These are phyloP conservation scores for Trichopoda pennipes DNA, from an alignment of 2,888 invertebrate genomes.

Conservation along the genomic window DNA sequence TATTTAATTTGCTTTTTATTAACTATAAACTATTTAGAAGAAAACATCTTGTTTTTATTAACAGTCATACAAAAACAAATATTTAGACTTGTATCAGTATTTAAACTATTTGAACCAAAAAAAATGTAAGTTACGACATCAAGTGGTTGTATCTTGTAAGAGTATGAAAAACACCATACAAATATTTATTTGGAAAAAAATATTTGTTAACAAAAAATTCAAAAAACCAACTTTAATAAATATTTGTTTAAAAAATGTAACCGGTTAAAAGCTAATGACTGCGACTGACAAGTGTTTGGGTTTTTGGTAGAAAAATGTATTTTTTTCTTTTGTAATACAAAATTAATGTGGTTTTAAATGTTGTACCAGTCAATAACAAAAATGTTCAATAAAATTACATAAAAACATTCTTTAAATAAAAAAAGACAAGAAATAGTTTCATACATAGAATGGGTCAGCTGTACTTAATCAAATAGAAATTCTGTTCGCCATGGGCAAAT, in stretches of 20 bases:
- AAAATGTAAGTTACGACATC: conserved; percentile 20
- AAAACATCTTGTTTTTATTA: background rate
- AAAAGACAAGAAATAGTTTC: too few relatives aligned
- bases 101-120: conserved; percentile 9
- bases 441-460: too few relatives aligned
- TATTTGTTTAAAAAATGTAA: conserved; percentile 46
- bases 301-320: conserved; percentile 5
- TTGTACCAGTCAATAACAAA: too few relatives aligned
- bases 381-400: too few relatives aligned
- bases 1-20: conserved; percentile 41
- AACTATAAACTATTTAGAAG: conserved; percentile 3
- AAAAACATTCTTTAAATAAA: too few relatives aligned
- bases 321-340: background rate
- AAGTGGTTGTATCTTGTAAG: conserved; percentile 14
- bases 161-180: background rate
- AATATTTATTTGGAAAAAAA: conserved; percentile 28
- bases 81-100: conserved; percentile 8
- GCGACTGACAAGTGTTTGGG: background rate
- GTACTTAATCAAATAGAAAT: too few relatives aligned
- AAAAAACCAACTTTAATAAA: conserved; percentile 9
- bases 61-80: conserved; percentile 6
- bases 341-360: too few relatives aligned
- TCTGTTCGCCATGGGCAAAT: too few relatives aligned
- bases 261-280: conserved; percentile 33
- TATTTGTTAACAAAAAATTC: conserved; percentile 29